Conservation (phyloP, 2,113 vertebrate species). For the Hippocampus zosterae region DNA sequence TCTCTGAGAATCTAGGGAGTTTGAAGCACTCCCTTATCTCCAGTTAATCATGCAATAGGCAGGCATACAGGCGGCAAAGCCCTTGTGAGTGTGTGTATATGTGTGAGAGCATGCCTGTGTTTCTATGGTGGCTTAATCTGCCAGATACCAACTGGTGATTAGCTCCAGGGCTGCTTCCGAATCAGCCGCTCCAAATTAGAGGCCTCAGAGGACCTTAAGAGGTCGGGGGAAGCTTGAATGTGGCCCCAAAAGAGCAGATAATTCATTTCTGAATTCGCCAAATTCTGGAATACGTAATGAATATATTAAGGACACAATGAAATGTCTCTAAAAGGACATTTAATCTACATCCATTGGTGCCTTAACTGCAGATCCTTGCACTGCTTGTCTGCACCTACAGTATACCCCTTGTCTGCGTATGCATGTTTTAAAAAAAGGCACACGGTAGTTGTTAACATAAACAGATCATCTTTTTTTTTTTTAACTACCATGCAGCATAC, state of each 20-base stretch:
- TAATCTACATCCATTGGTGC: background rate
- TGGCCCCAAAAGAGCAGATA: constrained; percentile 34
- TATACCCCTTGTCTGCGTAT: background rate
- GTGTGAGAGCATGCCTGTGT: constrained; percentile 31
- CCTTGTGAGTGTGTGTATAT: constrained; percentile 19
- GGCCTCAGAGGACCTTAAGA: constrained; percentile 60
- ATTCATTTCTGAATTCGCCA: constrained; percentile 16
- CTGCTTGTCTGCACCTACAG: background rate
- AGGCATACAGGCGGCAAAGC: constrained; percentile 42
- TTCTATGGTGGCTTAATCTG: constrained; percentile 64
- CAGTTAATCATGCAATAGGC: constrained; percentile 69
- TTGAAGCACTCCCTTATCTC: constrained; percentile 66
- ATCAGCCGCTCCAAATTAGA: constrained; percentile 69
- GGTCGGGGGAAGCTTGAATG: constrained; percentile 53
- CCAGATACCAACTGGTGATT: constrained; percentile 72
- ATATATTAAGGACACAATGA: background rate
- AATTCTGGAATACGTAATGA: constrained; percentile 16
- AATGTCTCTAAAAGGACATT: background rate
- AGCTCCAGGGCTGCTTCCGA: constrained; percentile 66
- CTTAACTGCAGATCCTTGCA: background rate
- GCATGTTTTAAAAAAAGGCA: constrained; percentile 42
- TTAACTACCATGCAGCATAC: constrained; percentile 52
- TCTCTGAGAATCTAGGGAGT: constrained; percentile 64
- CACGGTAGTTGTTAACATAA: constrained; percentile 41
- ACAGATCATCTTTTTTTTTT: constrained; percentile 62